Conservation (phyloP, 2,113 vertebrate species). For the Arizona elegans region DNA sequence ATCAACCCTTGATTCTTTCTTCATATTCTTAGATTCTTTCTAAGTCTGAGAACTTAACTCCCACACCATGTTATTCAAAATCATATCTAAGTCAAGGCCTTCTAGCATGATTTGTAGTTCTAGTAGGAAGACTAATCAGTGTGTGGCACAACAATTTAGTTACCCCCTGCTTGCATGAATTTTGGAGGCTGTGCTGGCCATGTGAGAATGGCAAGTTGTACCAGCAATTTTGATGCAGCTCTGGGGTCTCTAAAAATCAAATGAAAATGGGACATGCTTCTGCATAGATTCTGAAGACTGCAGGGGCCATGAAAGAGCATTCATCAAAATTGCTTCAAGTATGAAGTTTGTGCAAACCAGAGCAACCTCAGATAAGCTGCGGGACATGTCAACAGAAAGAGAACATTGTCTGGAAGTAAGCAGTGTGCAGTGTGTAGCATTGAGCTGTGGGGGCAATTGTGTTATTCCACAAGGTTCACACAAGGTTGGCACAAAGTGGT, state of each 20-base stretch:
- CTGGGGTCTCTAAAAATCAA: background rate
- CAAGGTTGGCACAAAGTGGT: background rate
- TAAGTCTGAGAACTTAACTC: background rate
- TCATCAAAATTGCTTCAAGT: background rate
- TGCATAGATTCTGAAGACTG: background rate
- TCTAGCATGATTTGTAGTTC: background rate
- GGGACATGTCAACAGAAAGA: background rate
- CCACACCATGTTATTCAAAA: background rate
- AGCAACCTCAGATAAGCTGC: background rate
- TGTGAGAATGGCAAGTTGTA: background rate
- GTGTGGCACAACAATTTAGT: background rate
- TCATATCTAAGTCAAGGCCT: background rate
- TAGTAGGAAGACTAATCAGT: background rate
- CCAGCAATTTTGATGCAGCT: background rate
- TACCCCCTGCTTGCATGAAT: background rate
- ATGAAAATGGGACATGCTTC: background rate
- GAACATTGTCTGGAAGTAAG: background rate
- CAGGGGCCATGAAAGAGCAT: background rate
- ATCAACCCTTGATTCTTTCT: background rate
- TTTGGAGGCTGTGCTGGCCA: background rate
- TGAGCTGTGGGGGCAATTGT: background rate
- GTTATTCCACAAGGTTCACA: background rate
- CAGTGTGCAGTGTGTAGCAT: background rate
- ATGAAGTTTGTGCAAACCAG: background rate
- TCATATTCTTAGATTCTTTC: background rate